Evolutionary conservation across 2,797 vertebrate genomes (phyloP).

Genomic region (Danio kyathit): DNA sequence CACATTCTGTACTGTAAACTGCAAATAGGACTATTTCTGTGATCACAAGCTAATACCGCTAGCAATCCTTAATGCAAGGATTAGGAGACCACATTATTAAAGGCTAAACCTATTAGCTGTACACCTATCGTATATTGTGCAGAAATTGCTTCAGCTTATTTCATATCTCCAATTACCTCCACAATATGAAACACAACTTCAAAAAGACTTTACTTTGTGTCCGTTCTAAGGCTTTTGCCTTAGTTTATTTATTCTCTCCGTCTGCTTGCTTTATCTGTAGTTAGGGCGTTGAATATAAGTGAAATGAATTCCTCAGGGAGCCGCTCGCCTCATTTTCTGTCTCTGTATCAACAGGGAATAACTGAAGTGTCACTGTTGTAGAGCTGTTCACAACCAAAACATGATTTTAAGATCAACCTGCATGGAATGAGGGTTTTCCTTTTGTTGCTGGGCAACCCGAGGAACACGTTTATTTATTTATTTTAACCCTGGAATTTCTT

Average conservation of each 20-base stretch:
- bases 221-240: not conserved
- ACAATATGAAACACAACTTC: constrained; percentile 17
- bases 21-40: constrained; percentile 33
- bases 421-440: constrained; percentile 19
- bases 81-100: constrained; percentile 52
- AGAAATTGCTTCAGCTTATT: constrained; percentile 47
- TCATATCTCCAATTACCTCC: constrained; percentile 41
- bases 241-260: not conserved
- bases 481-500: no score
- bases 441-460: constrained; percentile 29
- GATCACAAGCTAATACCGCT: constrained; percentile 39
- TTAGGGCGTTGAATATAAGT: not conserved
- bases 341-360: not conserved
- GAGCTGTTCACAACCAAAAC: constrained; percentile 18
- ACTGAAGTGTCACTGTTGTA: constrained; percentile 4
- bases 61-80: constrained; percentile 44
- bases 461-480: not conserved
- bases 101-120: constrained; percentile 50
- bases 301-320: constrained; percentile 2
- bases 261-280: constrained; percentile 3
- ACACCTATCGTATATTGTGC: constrained; percentile 43
- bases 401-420: constrained; percentile 19
- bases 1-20: constrained; percentile 31
- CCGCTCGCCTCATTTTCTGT: not conserved
- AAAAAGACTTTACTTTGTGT: constrained; percentile 5